phyloP scores from a whole-genome alignment of 2,113 vertebrate genomes.

The Scortum barcoo region DNA sequence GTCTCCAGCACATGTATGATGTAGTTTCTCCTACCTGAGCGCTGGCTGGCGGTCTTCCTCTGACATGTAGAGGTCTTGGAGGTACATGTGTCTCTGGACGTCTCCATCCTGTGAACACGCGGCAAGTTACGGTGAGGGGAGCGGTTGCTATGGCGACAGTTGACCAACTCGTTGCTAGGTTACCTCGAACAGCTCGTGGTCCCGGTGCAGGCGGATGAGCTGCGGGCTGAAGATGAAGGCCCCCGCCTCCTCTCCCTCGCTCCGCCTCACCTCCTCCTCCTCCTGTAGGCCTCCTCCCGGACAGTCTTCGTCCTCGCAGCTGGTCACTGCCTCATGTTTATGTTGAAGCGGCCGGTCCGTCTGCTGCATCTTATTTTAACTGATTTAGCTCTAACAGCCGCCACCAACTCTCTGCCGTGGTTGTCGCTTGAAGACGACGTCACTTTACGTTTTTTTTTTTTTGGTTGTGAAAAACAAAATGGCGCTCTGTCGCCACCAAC shows the following conservation, averaged over 20 bases:
- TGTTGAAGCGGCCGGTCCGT: slow-evolving; percentile 33
- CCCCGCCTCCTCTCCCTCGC: slow-evolving; percentile 7
- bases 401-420: background rate
- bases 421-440: slow-evolving; percentile 56
- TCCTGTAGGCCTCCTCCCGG: background rate
- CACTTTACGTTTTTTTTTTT: too few species aligned
- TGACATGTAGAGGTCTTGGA: slow-evolving; percentile 84
- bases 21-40: slow-evolving; percentile 45
- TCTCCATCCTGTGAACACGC: slow-evolving; percentile 87
- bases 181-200: slow-evolving; percentile 89
- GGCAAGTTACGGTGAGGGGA: background rate
- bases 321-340: background rate
- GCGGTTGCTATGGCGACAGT: too few species aligned
- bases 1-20: background rate
- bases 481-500: background rate
- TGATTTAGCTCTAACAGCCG: background rate
- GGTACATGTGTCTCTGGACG: slow-evolving; percentile 88
- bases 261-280: background rate
- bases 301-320: background rate
- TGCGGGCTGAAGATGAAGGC: slow-evolving; percentile 82
- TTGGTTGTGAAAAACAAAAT: background rate
- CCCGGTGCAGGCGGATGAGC: slow-evolving; percentile 74
- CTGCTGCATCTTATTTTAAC: slow-evolving; percentile 52
- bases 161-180: background rate
- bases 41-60: slow-evolving; percentile 72